Evolutionary conservation across 2,113 vertebrate genomes (phyloP).

Genomic region (Mystacornis crossleyi): DNA sequence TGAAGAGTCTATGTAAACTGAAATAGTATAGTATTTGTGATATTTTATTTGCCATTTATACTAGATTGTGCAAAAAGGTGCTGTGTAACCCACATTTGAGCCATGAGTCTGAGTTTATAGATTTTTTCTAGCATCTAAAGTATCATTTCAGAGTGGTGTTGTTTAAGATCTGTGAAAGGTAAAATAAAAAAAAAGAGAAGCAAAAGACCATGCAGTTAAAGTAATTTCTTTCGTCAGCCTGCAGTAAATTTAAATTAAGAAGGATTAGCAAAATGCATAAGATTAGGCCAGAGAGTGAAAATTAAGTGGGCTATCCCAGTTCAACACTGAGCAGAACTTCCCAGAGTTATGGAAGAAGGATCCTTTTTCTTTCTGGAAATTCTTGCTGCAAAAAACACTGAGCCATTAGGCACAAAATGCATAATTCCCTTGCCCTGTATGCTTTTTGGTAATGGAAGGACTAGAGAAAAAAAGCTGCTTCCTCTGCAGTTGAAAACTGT

Average conservation of each 20-base stretch:
- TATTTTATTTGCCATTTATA: neutral
- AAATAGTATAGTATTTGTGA: neutral
- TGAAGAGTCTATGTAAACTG: neutral
- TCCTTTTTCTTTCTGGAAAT: neutral
- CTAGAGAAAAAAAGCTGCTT: neutral
- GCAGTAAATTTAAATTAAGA: conserved; percentile 17
- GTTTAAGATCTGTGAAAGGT: neutral
- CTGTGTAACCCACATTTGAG: neutral
- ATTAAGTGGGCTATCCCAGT: neutral
- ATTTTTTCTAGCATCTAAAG: neutral
- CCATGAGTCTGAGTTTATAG: neutral
- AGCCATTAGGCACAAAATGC: neutral
- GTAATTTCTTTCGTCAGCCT: neutral
- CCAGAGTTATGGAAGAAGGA: neutral
- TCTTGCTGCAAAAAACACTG: neutral
- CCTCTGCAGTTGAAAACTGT: neutral
- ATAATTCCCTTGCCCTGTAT: neutral
- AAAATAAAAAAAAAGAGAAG: neutral
- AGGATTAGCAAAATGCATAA: neutral
- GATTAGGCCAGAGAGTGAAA: neutral
- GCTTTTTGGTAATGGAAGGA: neutral
- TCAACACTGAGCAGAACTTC: neutral
- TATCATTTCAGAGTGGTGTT: neutral
- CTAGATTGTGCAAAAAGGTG: neutral
- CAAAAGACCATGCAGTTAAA: neutral